Evolutionary conservation across 2,113 vertebrate genomes (phyloP).

Genomic region (Megaceryle torquata): DNA sequence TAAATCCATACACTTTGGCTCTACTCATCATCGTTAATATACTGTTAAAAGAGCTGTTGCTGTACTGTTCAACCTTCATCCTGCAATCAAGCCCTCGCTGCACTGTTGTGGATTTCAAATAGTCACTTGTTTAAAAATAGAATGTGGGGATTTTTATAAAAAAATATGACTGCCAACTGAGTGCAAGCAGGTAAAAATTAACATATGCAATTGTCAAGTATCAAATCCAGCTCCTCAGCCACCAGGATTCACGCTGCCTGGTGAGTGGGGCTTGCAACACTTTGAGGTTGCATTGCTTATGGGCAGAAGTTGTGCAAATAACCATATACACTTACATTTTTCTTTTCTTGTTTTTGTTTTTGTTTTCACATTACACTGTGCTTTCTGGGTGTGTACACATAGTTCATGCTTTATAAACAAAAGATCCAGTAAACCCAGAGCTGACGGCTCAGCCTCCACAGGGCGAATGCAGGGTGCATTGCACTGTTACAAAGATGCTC

Average conservation of each 20-base stretch:
- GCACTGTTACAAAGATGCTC: background rate
- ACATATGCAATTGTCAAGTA: background rate
- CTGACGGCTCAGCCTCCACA: background rate
- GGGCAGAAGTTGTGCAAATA: background rate
- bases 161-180: background rate
- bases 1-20: slow-evolving; percentile 38
- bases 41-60: slow-evolving; percentile 19
- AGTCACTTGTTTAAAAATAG: slow-evolving; percentile 49
- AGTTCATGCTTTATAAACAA: fast-evolving
- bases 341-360: background rate
- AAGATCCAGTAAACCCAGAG: background rate
- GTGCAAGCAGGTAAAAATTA: slow-evolving; percentile 34
- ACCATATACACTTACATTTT: background rate
- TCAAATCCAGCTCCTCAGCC: background rate
- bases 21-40: slow-evolving; percentile 5
- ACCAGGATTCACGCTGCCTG: background rate
- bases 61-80: background rate
- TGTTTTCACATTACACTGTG: background rate
- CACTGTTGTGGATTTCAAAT: background rate
- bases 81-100: background rate
- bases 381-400: background rate
- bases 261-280: background rate
- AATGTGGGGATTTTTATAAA: background rate
- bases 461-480: background rate
- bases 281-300: background rate